Evolutionary conservation across 2,888 invertebrate genomes (phyloP), one percentile per base, ranked within the genome.

Genomic region (Colostygia pectinataria): DNA sequence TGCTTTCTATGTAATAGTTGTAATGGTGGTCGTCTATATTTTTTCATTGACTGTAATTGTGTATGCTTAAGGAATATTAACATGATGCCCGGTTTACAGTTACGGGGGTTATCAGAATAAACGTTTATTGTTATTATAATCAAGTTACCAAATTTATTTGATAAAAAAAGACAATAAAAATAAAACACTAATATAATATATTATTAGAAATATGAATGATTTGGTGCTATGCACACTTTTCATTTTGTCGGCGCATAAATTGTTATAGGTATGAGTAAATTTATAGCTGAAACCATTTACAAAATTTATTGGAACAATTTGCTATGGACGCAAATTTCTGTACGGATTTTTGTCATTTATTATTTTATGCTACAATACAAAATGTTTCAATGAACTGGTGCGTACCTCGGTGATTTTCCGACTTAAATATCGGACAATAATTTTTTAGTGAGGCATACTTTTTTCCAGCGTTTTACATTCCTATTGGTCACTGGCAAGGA

Each of bases 301-400:
- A 56, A 53, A 66, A 74, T 76, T 74, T 75, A 73, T 73, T 46
- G 63, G 44, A 31, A 42, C 71, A 60, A 72, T 74, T 70, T 74
- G 71, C 74, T 70, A 72, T 64, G 65, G 53, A 53, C 45, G 58
- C 53, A 53, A 68, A 68, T 72, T 73, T 66, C 66, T 61, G 66
- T 63, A 67, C 62, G 63, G 59, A 66, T 68, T 69, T 67, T 65
- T 63, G 61, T 58, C 66, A 70, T 70, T 68, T 68, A 71, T 74
- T 67, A 71, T 74, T 68, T 38, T 47, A 49, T 41, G 63, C 55
- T 65, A 59, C 55, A 53, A 57, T 50, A 25, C 53, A 53, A 50
- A 52, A 47, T 24, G 27, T 63, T 55, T 54, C 58, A 62, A 61
- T 64, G 55, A 66, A 66, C 59, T 40, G 50, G 61, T 53, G 39